Percentiles rank a stretch among this genome's conserved stretches.
phyloP scores from a whole-genome alignment of 2,797 vertebrate species.

The Notoglanidium macrostoma region DNA sequence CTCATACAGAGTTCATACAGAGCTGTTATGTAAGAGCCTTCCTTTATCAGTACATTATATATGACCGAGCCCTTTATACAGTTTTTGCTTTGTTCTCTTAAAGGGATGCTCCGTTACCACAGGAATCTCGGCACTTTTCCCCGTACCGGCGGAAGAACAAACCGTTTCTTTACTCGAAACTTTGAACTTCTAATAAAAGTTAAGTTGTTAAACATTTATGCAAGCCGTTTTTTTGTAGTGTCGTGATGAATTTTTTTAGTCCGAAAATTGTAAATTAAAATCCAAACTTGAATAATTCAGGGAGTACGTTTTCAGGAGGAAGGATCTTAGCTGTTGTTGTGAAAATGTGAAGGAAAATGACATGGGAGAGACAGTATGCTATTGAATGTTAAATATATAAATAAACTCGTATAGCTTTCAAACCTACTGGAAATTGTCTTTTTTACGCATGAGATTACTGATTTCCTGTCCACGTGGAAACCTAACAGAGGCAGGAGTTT shows the following conservation, averaged over 20 bases:
- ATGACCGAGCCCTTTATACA: not conserved
- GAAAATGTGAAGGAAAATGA: not conserved
- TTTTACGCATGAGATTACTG: too few species aligned
- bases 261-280: not conserved
- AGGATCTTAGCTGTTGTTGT: not conserved
- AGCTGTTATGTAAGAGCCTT: constrained; percentile 9
- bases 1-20: constrained; percentile 4
- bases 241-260: not conserved
- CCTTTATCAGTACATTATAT: constrained; percentile 5
- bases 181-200: not conserved
- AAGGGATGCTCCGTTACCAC: not conserved
- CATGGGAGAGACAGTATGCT: not conserved
- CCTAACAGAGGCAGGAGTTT: not conserved
- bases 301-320: not conserved
- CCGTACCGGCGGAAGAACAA: not conserved
- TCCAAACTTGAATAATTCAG: not conserved
- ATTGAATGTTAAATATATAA: not conserved
- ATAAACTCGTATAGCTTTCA: not conserved
- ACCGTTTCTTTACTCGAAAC: not conserved
- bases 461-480: not conserved
- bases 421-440: not conserved
- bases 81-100: constrained; percentile 26
- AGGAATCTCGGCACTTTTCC: not conserved
- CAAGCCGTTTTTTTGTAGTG: not conserved
- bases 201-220: not conserved